These are phyloP conservation scores for Erpetoichthys calabaricus DNA, from an alignment of 2,797 vertebrate species.

Conservation along the genomic window DNA sequence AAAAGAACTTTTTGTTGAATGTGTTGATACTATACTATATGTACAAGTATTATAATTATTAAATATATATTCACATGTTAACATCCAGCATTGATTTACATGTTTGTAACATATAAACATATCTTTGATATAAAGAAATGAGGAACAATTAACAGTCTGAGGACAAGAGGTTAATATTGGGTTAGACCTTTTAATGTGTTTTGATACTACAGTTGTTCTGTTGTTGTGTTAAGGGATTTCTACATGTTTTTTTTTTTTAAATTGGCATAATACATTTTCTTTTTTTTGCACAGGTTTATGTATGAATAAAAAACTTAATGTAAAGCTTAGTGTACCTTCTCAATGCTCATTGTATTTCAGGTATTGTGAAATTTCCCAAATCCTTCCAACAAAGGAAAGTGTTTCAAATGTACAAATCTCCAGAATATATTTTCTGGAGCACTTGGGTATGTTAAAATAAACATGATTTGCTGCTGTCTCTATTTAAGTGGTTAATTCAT, in stretches of 20 bases:
- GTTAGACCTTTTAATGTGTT: slow-evolving; percentile 27
- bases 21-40: too few species aligned
- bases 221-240: slow-evolving; percentile 37
- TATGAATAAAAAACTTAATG: slow-evolving; percentile 29
- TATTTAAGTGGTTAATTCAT: too few species aligned
- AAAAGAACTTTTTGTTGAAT: too few species aligned
- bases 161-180: too few species aligned
- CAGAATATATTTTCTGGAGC: slow-evolving; percentile 11
- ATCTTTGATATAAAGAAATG: too few species aligned
- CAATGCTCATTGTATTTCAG: slow-evolving; percentile 42
- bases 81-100: too few species aligned
- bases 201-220: slow-evolving; percentile 41
- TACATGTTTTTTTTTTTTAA: slow-evolving; percentile 31
- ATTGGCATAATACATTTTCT: slow-evolving; percentile 39
- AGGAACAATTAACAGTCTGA: too few species aligned
- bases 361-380: slow-evolving; percentile 42
- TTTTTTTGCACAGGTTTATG: slow-evolving; percentile 41
- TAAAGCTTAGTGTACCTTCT: slow-evolving; percentile 35
- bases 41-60: too few species aligned
- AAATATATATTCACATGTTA: too few species aligned
- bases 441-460: too few species aligned
- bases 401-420: slow-evolving; percentile 22
- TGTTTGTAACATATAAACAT: too few species aligned
- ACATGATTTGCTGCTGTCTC: too few species aligned
- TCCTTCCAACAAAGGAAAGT: slow-evolving; percentile 41